phyloP scores from a whole-genome alignment of 2,888 invertebrate genomes.

The Hedychridium roseum region DNA sequence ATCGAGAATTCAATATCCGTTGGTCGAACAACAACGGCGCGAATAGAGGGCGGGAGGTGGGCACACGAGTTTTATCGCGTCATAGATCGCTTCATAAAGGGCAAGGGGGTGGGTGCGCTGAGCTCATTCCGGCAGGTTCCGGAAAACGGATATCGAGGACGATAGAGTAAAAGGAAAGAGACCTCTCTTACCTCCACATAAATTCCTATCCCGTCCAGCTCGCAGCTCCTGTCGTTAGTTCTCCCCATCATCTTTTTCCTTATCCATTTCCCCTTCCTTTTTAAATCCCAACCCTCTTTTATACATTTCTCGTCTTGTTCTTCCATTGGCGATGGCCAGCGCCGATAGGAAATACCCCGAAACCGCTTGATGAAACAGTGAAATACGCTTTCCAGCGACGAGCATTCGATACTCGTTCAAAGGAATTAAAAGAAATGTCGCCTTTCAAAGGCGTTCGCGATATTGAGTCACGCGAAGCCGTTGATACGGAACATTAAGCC shows the following conservation, averaged over 20 bases:
- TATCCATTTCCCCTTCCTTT: slow-evolving; percentile 2
- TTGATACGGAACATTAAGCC: no score
- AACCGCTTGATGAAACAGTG: slow-evolving; percentile 33
- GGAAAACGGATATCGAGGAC: slow-evolving; percentile 9
- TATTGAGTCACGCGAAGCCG: no score
- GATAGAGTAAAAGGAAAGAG: slow-evolving; percentile 8
- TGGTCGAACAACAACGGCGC: no score
- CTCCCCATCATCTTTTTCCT: slow-evolving; percentile 3
- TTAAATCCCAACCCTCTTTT: background rate
- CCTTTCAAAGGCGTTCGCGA: no score
- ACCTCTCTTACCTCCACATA: slow-evolving; percentile 26
- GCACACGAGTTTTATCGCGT: background rate
- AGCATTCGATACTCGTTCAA: no score
- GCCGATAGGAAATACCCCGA: slow-evolving; percentile 41
- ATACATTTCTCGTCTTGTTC: slow-evolving; percentile 1
- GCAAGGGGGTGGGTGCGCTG: no score
- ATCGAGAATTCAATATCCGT: no score
- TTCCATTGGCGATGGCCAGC: slow-evolving; percentile 21
- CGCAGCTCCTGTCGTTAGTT: slow-evolving; percentile 16
- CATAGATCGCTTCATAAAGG: slow-evolving; percentile 7
- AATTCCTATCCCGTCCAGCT: slow-evolving; percentile 33
- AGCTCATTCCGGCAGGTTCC: no score
- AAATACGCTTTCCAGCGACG: no score
- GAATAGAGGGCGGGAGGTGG: no score
- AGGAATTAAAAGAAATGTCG: no score